Conservation (phyloP, 2,888 invertebrate genomes). For the Ophonus ardosiacus region DNA sequence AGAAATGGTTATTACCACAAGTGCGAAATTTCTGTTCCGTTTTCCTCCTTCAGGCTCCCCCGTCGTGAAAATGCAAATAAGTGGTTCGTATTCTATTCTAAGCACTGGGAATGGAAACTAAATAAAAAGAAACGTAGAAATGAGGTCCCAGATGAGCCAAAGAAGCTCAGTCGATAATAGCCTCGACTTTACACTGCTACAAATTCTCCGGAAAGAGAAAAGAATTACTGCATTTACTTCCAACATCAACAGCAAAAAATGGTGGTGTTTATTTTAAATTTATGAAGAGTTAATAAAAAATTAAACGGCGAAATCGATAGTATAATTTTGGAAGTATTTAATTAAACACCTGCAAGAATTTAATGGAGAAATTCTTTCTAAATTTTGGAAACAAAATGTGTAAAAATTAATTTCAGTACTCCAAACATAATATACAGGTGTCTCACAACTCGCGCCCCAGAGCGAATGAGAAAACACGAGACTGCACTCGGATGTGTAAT, state of each 20-base stretch:
- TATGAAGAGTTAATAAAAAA: too few species aligned
- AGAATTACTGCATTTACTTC: too few species aligned
- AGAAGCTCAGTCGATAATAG: not conserved
- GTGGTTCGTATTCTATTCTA: not conserved
- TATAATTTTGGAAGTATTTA: not conserved
- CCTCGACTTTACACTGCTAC: not conserved
- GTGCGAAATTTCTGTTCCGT: not conserved
- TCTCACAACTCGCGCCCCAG: too few species aligned
- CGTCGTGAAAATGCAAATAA: not conserved
- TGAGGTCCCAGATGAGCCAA: conserved; percentile 14
- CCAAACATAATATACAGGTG: too few species aligned
- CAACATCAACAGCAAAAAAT: too few species aligned
- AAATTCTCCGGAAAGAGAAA: not conserved
- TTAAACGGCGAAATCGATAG: not conserved
- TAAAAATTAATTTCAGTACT: too few species aligned
- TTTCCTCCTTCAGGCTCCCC: not conserved
- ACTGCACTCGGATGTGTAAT: too few species aligned
- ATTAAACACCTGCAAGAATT: not conserved
- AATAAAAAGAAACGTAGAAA: conserved; percentile 18
- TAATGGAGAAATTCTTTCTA: not conserved
- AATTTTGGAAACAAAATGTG: not conserved
- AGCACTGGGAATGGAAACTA: conserved; percentile 15
- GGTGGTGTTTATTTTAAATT: too few species aligned
- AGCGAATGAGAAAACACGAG: too few species aligned
- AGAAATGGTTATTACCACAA: not conserved